phyloP scores from a whole-genome alignment of 2,888 invertebrate species.

The Eurytoma adleriae region DNA sequence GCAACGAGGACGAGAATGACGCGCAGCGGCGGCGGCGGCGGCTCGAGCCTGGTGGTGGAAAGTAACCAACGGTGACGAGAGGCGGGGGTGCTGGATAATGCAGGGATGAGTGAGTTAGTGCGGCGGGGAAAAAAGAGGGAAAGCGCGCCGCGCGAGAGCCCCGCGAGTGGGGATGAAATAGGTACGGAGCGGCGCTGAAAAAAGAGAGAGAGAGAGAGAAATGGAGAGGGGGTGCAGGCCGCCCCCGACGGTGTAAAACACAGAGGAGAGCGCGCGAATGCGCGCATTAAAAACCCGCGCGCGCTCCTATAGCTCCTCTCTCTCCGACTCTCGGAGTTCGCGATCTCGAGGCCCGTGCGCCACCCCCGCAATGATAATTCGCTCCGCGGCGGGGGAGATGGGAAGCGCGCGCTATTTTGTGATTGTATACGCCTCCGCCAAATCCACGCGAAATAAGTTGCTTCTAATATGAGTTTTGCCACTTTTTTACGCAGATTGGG shows the following conservation, averaged over 20 bases:
- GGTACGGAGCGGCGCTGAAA: conserved; percentile 44
- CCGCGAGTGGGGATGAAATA: conserved; percentile 49
- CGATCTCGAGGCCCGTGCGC: conserved; percentile 35
- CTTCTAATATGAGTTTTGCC: neutral
- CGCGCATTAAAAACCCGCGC: conserved; percentile 49
- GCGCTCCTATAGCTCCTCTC: conserved; percentile 6
- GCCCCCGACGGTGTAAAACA: conserved; percentile 56
- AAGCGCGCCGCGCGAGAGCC: conserved; percentile 59
- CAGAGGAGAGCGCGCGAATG: conserved; percentile 36
- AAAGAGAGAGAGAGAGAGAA: conserved; percentile 55
- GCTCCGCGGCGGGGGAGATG: conserved; percentile 29
- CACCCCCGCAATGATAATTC: conserved; percentile 52
- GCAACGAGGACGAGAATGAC: conserved; percentile 28
- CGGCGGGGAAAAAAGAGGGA: conserved; percentile 54
- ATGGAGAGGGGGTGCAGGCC: conserved; percentile 27
- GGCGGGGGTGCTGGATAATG: conserved; percentile 57
- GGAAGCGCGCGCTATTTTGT: neutral
- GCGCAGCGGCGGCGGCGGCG: conserved; percentile 12
- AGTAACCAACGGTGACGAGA: conserved; percentile 60
- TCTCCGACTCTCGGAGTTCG: conserved; percentile 34
- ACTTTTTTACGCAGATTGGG: no score
- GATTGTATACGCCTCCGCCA: no score
- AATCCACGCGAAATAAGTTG: no score
- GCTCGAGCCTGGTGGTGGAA: conserved; percentile 51
- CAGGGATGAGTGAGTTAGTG: conserved; percentile 62